Base-by-base conservation (phyloP, 2,113 vertebrate genomes). In the Silurus asotus region DNA sequence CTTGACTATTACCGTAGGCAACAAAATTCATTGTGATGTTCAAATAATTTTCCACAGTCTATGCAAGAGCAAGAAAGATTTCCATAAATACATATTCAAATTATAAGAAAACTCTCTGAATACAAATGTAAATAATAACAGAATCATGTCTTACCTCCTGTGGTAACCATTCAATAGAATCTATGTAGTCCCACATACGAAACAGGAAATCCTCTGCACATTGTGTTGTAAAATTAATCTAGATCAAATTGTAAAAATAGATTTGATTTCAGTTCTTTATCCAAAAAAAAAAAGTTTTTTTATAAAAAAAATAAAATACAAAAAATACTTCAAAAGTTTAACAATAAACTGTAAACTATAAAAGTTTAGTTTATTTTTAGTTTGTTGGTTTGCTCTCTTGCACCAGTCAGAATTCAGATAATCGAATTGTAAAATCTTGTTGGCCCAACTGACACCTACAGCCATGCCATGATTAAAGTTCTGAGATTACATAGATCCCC, bases 191-290 rank as follows among this genome's bases (percentile, higher is more conserved):
- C 1, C 14, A 37, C 65, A 69, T 69, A 37, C 25, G 65, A 37
- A 2, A 2, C 25, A 69, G 25, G 65, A 37, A 69, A 37, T 6
- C 5, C 2, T 15, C 65, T 37, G 14, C 6, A 69, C 65, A 69
- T 1, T 7, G 2, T 37, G 2, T 5, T 37, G 25, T 15, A 0
- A 0, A 7, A 6, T 15, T 5, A 15, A 2, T 15, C 65, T 69
- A 37, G 11, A 37, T 37, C 14, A 37, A 37, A 69, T 15, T 2
- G 2, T 9, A 28, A 69, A 37, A 6, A 37, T 69, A 67, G n/a
- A 67, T 23, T n/a, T 65, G 11, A 28, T 67, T 28, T 25, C 0
- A 28, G 1, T 67, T 67, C 10, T 67, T 37, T 37, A 37, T 3
- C 37, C 37, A 37, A 37, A 37, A 37, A 37, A 2, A 37, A 37